Evolutionary conservation across 2,888 invertebrate species (phyloP), one percentile per base, ranked within the genome.

Genomic region (Lasiommata megera): DNA sequence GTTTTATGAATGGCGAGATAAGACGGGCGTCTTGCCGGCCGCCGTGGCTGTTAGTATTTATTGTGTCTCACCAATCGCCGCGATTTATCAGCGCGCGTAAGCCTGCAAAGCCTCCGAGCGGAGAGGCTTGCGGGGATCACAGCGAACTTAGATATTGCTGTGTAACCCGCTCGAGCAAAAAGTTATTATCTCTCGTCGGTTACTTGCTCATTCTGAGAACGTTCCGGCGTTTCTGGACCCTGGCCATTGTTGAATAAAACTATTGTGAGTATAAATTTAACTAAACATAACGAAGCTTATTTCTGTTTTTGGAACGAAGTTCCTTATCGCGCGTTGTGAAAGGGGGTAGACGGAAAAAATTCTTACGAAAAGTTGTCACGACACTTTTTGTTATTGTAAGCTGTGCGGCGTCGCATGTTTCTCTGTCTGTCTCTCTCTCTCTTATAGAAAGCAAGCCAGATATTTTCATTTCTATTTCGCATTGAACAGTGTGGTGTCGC

Each of bases 121-220:
- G 17, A 64, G 54, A 64, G 54, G 59, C 57, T 64, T 60, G 59
- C 56, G 56, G 46, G 61, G 63, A 60, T 61, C 59, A 61, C 56
- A 59, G 63, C 34, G 44, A 62, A 61, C 61, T 63, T 63, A 63
- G 56, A 55, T 62, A 58, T 46, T 47, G 54, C 46, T 56, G 54
- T 52, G 54, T 56, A 41, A 52, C 46, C 57, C 60, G 56, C 47
- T 58, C 23, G 57, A 54, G 56, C 61, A 54, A 58, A 56, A 38
- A 48, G 47, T 23, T 40, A 40, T 40, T 40, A 40, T 40, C 40
- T 40, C 18, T 38, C 17, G 17, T 11, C 40, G 17, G 40, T 9
- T 34, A 43, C 23, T 43, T 1, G 14, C 44, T 29, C 3, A 28
- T 12, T 44, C 12, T 8, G 29, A 1, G 14, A 11, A 14, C 9